Conservation (phyloP, 2,888 invertebrate genomes). For the Chymomyza procnemis region DNA sequence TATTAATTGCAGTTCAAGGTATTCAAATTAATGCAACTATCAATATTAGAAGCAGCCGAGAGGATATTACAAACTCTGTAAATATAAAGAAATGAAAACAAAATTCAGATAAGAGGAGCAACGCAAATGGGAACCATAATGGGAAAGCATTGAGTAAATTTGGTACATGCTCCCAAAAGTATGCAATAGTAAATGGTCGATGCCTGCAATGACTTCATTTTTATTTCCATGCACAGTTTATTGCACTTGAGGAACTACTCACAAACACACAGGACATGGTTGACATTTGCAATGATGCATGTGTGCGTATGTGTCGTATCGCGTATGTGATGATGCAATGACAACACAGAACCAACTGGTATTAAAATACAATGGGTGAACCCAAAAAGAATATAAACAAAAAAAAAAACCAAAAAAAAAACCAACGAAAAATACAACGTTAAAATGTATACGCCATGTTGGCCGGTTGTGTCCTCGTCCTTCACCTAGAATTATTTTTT, state of each 20-base stretch:
- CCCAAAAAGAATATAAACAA: slow-evolving; percentile 27
- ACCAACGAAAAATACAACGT: slow-evolving; percentile 7
- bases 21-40: too few species aligned
- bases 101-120: not conserved
- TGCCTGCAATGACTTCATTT: slow-evolving; percentile 46
- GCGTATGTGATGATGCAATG: slow-evolving; percentile 35
- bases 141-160: slow-evolving; percentile 20
- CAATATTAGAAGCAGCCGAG: too few species aligned
- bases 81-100: not conserved
- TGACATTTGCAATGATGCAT: slow-evolving; percentile 64
- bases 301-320: slow-evolving; percentile 11
- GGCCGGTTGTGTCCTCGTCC: slow-evolving; percentile 65
- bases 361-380: slow-evolving; percentile 54
- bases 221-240: slow-evolving; percentile 55
- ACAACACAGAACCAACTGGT: slow-evolving; percentile 30
- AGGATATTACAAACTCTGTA: too few species aligned
- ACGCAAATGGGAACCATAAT: slow-evolving; percentile 21
- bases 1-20: too few species aligned
- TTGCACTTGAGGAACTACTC: slow-evolving; percentile 69
- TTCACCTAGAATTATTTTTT: slow-evolving; percentile 76
- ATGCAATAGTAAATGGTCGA: slow-evolving; percentile 46
- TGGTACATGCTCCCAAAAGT: slow-evolving; percentile 45
- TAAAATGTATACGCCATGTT: slow-evolving; percentile 46
- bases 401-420: slow-evolving; percentile 16
- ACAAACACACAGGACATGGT: slow-evolving; percentile 32